Percentiles rank a stretch among this genome's conserved stretches.
Conservation (phyloP, 2,113 vertebrate genomes). For the Meleagris gallopavo region DNA sequence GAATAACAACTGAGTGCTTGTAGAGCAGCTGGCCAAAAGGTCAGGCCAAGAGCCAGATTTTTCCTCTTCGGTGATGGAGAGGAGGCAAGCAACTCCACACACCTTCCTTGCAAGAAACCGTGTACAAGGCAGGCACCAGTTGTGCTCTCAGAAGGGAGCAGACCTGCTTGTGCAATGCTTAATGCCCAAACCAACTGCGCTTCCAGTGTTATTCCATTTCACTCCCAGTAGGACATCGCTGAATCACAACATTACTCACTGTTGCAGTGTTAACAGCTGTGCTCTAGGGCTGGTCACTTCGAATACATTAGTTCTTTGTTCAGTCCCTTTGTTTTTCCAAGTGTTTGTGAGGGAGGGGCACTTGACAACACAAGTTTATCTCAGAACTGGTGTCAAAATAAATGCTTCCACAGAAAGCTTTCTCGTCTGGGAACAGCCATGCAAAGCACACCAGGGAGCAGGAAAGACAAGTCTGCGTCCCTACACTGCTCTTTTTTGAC, state of each 20-base stretch:
- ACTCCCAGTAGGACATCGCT: neutral
- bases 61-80: neutral
- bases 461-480: neutral
- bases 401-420: neutral
- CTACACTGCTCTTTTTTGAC: neutral
- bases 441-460: neutral
- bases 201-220: slow-evolving; percentile 1
- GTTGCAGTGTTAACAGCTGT: slow-evolving; percentile 37
- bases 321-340: slow-evolving; percentile 51
- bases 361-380: slow-evolving; percentile 39
- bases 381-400: slow-evolving; percentile 25
- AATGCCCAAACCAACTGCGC: fast-evolving
- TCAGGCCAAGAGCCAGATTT: neutral
- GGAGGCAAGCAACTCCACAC: neutral
- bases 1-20: neutral
- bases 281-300: slow-evolving; percentile 28
- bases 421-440: neutral
- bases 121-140: neutral
- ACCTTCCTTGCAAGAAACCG: neutral
- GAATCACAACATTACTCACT: slow-evolving; percentile 8
- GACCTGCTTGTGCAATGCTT: neutral
- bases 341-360: neutral
- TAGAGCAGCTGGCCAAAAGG: neutral
- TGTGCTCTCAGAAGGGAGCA: fast-evolving
- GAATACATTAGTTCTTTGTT: slow-evolving; percentile 55